Evolutionary conservation across 2,113 vertebrate species (phyloP).

Genomic region (Eptatretus burgeri): DNA sequence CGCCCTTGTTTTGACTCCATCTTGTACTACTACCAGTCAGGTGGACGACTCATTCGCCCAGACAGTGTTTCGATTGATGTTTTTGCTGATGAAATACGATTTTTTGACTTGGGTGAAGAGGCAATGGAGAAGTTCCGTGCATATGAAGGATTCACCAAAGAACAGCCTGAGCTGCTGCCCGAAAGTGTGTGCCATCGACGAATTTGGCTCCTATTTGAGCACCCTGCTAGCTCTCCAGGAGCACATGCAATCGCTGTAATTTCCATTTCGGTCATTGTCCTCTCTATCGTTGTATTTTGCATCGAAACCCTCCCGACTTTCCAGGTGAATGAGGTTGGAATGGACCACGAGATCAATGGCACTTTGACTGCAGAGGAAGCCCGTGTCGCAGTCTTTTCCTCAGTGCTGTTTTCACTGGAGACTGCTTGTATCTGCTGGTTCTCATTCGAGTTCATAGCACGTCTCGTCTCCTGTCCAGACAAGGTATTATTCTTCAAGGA

Average conservation of each 20-base stretch:
- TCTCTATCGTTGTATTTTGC: conserved; percentile 79
- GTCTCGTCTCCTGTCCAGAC: neutral
- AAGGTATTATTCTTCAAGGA: conserved; percentile 2
- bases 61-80: conserved; percentile 49
- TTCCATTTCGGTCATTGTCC: conserved; percentile 57
- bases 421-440: neutral
- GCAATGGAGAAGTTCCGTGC: conserved; percentile 35
- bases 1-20: conserved; percentile 42
- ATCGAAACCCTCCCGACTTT: conserved; percentile 64
- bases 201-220: conserved; percentile 65
- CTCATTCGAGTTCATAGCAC: neutral
- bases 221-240: conserved; percentile 44
- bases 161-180: conserved; percentile 31
- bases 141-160: conserved; percentile 43
- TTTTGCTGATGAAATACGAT: conserved; percentile 60
- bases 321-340: conserved; percentile 12
- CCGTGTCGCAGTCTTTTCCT: neutral
- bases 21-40: conserved; percentile 71
- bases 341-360: too few species aligned
- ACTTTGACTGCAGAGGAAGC: too few species aligned
- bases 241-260: conserved; percentile 56
- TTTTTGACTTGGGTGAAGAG: conserved; percentile 50
- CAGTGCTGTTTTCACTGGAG: neutral
- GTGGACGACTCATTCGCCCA: conserved; percentile 38
- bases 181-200: conserved; percentile 21